Percentiles rank a stretch among this genome's conserved stretches.
Evolutionary conservation across 2,113 vertebrate species (phyloP).

Genomic region (Pogona vitticeps): DNA sequence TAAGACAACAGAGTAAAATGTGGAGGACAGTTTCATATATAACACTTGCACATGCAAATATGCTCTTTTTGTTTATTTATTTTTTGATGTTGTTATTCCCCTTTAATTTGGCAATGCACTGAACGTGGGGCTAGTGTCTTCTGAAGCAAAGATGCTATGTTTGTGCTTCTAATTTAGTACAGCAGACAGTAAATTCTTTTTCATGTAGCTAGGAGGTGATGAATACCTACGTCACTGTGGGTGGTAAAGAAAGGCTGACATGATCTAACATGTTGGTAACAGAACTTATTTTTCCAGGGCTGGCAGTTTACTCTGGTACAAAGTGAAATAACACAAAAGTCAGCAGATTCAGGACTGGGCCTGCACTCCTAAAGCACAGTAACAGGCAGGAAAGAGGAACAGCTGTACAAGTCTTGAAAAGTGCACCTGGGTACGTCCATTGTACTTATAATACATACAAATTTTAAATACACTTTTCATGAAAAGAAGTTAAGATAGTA

Average conservation of each 20-base stretch:
- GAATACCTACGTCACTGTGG: neutral
- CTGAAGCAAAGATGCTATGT: neutral
- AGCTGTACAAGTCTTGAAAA: neutral
- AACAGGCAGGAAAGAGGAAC: neutral
- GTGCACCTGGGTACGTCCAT: neutral
- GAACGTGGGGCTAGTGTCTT: no score
- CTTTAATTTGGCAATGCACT: neutral
- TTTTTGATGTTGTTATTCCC: neutral
- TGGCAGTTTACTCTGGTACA: neutral
- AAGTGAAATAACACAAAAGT: neutral
- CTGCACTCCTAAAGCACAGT: neutral
- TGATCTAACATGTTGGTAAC: constrained; percentile 11
- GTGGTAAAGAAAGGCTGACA: constrained; percentile 19
- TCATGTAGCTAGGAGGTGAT: neutral
- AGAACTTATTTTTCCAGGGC: constrained; percentile 3
- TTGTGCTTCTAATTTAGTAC: neutral
- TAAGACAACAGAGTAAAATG: no score
- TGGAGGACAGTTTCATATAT: neutral
- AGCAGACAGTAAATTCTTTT: neutral
- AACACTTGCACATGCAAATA: neutral
- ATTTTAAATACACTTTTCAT: neutral
- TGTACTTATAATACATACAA: neutral
- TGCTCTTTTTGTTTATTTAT: neutral
- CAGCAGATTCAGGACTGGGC: constrained; percentile 3
- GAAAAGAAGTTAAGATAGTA: neutral